Evolutionary conservation across 2,113 vertebrate genomes (phyloP).

Genomic region (Condylura cristata): DNA sequence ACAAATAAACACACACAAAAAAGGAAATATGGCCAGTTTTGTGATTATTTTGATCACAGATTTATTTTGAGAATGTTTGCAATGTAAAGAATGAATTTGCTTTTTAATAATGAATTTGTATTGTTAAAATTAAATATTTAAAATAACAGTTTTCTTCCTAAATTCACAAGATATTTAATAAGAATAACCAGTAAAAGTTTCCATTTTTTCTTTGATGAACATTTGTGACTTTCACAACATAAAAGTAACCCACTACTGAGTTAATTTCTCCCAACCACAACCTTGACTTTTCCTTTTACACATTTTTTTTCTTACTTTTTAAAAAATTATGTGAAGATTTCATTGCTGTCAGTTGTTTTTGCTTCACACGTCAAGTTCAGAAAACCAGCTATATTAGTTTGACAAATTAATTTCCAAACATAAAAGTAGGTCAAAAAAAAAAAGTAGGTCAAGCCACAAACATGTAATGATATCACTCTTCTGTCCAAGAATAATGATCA

Average conservation of each 20-base stretch:
- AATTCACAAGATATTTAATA: conserved; percentile 7
- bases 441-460: background rate
- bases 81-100: background rate
- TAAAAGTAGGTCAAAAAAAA: conserved; percentile 9
- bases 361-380: background rate
- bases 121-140: background rate
- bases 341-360: background rate
- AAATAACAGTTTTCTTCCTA: background rate
- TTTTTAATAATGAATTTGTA: background rate
- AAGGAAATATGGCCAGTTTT: background rate
- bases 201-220: background rate
- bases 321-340: background rate
- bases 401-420: background rate
- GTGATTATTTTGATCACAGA: background rate
- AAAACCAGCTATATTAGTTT: background rate
- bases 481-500: background rate
- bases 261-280: background rate
- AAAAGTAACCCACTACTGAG: background rate
- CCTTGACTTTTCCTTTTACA: background rate
- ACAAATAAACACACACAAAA: background rate
- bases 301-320: background rate
- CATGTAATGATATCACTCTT: background rate
- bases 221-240: conserved; percentile 9
- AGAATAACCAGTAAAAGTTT: background rate
- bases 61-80: background rate